These are phyloP conservation scores for Alces alces DNA, from an alignment of 2,113 vertebrate species.

Conservation along the genomic window DNA sequence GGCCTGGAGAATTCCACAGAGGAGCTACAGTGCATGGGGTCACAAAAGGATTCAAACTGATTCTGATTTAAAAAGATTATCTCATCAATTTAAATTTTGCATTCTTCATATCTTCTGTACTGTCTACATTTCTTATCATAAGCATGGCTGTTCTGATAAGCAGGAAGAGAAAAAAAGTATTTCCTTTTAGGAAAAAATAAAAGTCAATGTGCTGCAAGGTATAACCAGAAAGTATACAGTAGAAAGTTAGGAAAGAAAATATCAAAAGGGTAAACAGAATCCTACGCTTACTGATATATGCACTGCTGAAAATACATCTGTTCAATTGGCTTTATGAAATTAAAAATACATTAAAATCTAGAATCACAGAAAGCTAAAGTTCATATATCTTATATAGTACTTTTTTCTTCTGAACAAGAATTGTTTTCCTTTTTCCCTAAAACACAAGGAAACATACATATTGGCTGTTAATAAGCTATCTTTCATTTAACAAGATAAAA, in stretches of 20 bases:
- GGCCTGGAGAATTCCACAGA: not conserved
- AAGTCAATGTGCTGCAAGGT: not conserved
- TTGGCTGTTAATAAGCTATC: not conserved
- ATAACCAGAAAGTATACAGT: not conserved
- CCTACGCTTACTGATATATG: not conserved
- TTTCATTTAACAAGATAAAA: not conserved
- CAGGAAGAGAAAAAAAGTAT: not conserved
- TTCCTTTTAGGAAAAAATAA: not conserved
- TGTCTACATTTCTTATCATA: not conserved
- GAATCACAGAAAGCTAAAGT: not conserved
- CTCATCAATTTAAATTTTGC: not conserved
- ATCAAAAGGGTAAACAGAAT: not conserved
- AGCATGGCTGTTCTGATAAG: not conserved
- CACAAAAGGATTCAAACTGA: not conserved
- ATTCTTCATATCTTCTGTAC: not conserved
- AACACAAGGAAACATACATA: not conserved
- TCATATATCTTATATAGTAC: not conserved
- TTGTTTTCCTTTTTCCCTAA: not conserved
- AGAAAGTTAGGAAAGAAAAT: not conserved
- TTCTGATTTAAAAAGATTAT: not conserved
- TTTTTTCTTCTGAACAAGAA: not conserved
- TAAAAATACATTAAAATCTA: slow-evolving; percentile 1
- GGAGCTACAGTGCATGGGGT: not conserved
- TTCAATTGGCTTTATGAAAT: not conserved
- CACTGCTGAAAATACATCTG: not conserved